phyloP scores from a whole-genome alignment of 2,797 vertebrate genomes.

The Danio choprae region DNA sequence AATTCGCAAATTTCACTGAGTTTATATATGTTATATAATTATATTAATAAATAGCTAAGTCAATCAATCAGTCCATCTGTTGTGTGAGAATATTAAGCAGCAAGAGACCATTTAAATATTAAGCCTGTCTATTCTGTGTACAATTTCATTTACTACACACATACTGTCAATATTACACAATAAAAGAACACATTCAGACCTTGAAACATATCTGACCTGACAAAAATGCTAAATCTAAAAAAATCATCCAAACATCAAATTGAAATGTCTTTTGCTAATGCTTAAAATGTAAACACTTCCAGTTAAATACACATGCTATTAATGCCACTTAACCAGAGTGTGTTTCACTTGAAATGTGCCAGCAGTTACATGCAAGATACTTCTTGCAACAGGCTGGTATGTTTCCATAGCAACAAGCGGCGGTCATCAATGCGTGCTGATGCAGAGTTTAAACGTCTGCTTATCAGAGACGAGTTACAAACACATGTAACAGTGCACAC shows the following conservation, averaged over 20 bases:
- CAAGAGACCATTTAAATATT: too few relatives aligned
- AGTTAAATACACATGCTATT: neutral
- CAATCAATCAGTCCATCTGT: too few relatives aligned
- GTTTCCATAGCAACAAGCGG: slow-evolving; percentile 41
- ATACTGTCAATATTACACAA: too few relatives aligned
- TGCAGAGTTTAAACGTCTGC: slow-evolving; percentile 28
- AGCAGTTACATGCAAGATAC: neutral
- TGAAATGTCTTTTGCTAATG: neutral
- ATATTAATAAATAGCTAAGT: too few relatives aligned
- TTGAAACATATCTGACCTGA: too few relatives aligned
- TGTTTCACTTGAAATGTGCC: neutral
- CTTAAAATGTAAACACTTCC: neutral
- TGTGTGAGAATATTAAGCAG: too few relatives aligned
- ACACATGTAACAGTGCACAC: neutral
- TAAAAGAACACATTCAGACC: too few relatives aligned
- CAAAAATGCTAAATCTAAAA: too few relatives aligned
- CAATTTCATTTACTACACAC: too few relatives aligned
- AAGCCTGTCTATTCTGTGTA: too few relatives aligned
- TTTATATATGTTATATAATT: too few relatives aligned
- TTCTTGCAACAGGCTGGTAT: neutral
- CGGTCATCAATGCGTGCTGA: slow-evolving; percentile 26
- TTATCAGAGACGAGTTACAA: slow-evolving; percentile 28
- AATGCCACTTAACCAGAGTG: neutral
- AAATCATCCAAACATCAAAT: neutral
- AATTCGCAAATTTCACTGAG: too few relatives aligned